These are phyloP conservation scores for Malthinus seriepunctatus DNA, from an alignment of 2,888 invertebrate genomes.

Conservation along the genomic window DNA sequence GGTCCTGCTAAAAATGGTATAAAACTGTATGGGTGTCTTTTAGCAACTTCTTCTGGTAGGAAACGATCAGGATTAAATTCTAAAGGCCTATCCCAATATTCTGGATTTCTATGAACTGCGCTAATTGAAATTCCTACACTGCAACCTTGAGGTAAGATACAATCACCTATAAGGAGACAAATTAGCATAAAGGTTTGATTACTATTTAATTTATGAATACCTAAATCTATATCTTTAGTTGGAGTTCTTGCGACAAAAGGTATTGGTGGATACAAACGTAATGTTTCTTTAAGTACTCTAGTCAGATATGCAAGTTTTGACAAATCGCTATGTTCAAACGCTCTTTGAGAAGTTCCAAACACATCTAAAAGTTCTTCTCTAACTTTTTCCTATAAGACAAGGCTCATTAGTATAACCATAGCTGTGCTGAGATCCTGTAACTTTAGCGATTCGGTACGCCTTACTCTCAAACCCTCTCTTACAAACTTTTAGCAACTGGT, in stretches of 20 bases:
- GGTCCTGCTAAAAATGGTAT: constrained; percentile 57
- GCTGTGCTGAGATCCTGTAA: too few relatives aligned
- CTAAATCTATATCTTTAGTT: constrained; percentile 38
- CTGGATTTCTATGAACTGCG: constrained; percentile 57
- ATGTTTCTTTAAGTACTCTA: constrained; percentile 43
- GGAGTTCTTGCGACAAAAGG: constrained; percentile 40
- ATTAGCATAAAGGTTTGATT: not conserved
- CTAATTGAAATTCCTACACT: constrained; percentile 54
- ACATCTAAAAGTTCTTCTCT: constrained; percentile 45
- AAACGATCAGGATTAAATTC: constrained; percentile 64
- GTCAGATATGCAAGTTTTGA: constrained; percentile 46
- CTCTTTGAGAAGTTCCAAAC: constrained; percentile 34
- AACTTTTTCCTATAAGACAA: constrained; percentile 45
- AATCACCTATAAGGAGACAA: not conserved
- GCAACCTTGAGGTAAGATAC: not conserved
- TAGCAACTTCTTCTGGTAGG: constrained; percentile 55
- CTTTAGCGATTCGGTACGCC: too few relatives aligned
- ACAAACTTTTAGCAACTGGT: too few relatives aligned
- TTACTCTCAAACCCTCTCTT: too few relatives aligned
- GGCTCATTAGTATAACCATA: too few relatives aligned
- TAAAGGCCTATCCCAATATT: constrained; percentile 61
- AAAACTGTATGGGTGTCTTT: constrained; percentile 55
- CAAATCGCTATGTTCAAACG: constrained; percentile 42
- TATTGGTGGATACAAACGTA: constrained; percentile 44
- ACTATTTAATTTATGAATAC: constrained; percentile 36